Evolutionary conservation across 2,888 invertebrate genomes (phyloP), one percentile per base, ranked within the genome.

Genomic region (Aspidapion aeneum): DNA sequence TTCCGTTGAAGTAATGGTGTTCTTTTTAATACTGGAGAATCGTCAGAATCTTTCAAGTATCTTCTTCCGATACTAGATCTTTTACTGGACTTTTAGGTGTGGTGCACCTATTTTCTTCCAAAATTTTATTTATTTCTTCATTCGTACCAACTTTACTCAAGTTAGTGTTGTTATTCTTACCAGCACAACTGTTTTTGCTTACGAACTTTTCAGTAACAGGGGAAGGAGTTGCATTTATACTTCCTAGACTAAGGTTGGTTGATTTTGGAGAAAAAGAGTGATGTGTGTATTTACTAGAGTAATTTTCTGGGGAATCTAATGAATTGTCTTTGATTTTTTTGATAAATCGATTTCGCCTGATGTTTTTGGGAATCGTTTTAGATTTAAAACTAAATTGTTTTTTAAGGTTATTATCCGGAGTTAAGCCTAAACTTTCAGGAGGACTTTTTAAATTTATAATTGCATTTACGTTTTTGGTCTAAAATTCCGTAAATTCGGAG

Each of bases 291-390:
- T n/a, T n/a, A n/a, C n/a, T n/a, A n/a, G n/a, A n/a, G n/a, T n/a
- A n/a, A n/a, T n/a, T n/a, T 17, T 19, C 52, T 17, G 52, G 18
- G 7, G 52, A 52, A 52, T 19, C n/a, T 7, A n/a, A 52, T 5
- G 48, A 69, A 17, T 67, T 68, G 21, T 70, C 72, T 48, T 68
- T 68, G 21, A 70, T 71, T 48, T 74, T 73, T 54, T 71, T 71
- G n/a, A 70, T 71, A 55, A 79, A 74, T 2, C 76, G 74, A 61
- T 79, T 80, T 17, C 79, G 69, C 1, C 77, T 78, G 67, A 80
- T 79, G 68, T 79, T 79, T 65, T 79, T 79, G 21, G 79, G 79
- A 21, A 78, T 78, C 63, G 77, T 78, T 54, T 77, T 68, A 61
- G 78, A 68, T 35, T 74, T 69, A 16, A 74, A 70, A 20, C 71